These are phyloP conservation scores for Neodontobutis hainanensis DNA, from an alignment of 2,113 vertebrate species.

Conservation along the genomic window DNA sequence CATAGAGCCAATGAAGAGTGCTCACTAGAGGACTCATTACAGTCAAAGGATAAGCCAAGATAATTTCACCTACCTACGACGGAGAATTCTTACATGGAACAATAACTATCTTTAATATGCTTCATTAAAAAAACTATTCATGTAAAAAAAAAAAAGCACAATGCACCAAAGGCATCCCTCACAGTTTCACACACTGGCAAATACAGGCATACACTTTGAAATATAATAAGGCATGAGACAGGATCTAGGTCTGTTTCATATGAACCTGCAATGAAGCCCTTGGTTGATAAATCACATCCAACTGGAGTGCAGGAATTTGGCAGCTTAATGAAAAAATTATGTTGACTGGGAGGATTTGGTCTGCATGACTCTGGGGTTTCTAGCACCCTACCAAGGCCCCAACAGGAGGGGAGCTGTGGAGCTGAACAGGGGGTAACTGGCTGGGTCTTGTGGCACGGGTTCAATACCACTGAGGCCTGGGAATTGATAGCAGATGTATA, in stretches of 20 bases:
- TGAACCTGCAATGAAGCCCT: slow-evolving; percentile 81
- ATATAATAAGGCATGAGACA: slow-evolving; percentile 77
- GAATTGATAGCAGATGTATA: slow-evolving; percentile 62
- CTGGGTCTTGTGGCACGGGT: slow-evolving; percentile 54
- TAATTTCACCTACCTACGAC: slow-evolving; percentile 4
- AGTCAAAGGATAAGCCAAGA: slow-evolving; percentile 1
- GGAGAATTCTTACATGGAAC: background rate
- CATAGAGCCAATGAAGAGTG: slow-evolving; percentile 30
- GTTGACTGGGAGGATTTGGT: slow-evolving; percentile 68
- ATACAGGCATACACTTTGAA: slow-evolving; percentile 58
- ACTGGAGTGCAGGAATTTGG: slow-evolving; percentile 83
- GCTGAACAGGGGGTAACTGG: slow-evolving; percentile 28
- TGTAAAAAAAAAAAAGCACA: slow-evolving; percentile 44
- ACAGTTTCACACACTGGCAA: slow-evolving; percentile 27
- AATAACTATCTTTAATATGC: slow-evolving; percentile 31
- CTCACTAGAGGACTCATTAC: slow-evolving; percentile 17
- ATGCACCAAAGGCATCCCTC: slow-evolving; percentile 32
- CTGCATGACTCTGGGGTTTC: slow-evolving; percentile 62
- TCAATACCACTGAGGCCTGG: slow-evolving; percentile 67
- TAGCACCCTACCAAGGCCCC: slow-evolving; percentile 59
- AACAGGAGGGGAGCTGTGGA: slow-evolving; percentile 58
- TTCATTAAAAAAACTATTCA: slow-evolving; percentile 46
- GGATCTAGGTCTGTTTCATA: slow-evolving; percentile 79
- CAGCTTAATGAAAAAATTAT: slow-evolving; percentile 91
- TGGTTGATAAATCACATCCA: slow-evolving; percentile 85